Conservation (phyloP, 2,113 vertebrate genomes). For the Xerus inauris region DNA sequence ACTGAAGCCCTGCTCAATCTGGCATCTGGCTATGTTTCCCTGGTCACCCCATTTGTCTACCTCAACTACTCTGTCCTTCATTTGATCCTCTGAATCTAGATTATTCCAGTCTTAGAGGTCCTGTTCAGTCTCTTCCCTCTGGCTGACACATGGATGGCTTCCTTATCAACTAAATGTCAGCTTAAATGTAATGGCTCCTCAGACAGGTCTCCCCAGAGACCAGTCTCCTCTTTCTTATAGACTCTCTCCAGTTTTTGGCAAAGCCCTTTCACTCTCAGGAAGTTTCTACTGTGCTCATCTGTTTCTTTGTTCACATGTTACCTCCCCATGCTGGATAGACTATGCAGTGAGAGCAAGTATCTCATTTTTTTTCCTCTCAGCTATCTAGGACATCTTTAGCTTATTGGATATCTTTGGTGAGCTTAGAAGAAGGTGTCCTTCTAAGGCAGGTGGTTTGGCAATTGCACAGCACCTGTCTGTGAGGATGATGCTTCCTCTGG, state of each 20-base stretch:
- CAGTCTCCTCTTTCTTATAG: background rate
- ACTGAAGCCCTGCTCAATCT: fast-evolving
- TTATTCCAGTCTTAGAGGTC: background rate
- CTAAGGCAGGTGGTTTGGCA: background rate
- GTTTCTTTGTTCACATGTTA: background rate
- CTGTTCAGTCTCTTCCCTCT: background rate
- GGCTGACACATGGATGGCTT: no score
- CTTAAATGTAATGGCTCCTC: background rate
- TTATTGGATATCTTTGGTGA: background rate
- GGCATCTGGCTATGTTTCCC: background rate
- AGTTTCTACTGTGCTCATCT: background rate
- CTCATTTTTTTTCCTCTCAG: background rate
- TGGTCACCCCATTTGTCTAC: background rate
- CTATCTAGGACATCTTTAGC: background rate
- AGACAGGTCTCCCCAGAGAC: background rate
- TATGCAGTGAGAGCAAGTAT: background rate
- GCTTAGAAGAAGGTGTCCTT: background rate
- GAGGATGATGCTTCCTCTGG: background rate
- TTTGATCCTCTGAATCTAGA: background rate
- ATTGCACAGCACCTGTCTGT: background rate
- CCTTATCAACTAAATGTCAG: background rate
- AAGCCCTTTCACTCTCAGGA: background rate
- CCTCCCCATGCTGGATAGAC: background rate
- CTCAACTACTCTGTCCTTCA: background rate
- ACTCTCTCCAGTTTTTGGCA: background rate